Conservation (phyloP, 2,113 vertebrate species). For the Eretmochelys imbricata region DNA sequence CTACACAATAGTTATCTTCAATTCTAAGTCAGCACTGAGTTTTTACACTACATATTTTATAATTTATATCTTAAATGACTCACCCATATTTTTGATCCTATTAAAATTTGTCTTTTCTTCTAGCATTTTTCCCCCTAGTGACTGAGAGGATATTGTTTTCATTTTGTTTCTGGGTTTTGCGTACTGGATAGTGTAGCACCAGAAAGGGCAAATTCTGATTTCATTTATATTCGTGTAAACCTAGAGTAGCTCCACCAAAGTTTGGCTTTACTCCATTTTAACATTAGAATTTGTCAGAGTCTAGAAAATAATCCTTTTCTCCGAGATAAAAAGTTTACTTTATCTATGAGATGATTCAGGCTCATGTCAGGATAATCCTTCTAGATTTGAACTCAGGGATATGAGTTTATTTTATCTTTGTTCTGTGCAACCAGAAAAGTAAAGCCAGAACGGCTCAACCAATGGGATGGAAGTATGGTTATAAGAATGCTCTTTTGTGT, state of each 20-base stretch:
- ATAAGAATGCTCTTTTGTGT: not conserved
- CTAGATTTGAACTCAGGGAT: not conserved
- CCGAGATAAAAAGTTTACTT: not conserved
- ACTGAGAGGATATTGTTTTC: not conserved
- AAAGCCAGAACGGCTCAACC: not conserved
- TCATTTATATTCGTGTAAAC: not conserved
- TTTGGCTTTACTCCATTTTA: not conserved
- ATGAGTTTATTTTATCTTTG: rapidly evolving
- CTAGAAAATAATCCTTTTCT: not conserved
- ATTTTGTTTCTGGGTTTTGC: not conserved
- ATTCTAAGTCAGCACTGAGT: not conserved
- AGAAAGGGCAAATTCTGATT: not conserved
- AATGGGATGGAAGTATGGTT: not conserved
- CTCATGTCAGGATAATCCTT: rapidly evolving
- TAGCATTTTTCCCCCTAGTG: not conserved
- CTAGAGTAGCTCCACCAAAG: not conserved
- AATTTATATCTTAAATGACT: not conserved
- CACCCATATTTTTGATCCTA: not conserved
- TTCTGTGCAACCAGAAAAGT: not conserved
- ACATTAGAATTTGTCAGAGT: not conserved
- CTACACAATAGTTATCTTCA: not conserved
- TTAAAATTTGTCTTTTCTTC: not conserved
- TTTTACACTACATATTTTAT: not conserved
- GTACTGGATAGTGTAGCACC: not conserved
- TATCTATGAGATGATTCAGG: not conserved